A percentile compares a stretch with the other conserved stretches of the same genome.
Evolutionary conservation across 2,888 invertebrate genomes (phyloP).

Genomic region (Harpalus rufipes): DNA sequence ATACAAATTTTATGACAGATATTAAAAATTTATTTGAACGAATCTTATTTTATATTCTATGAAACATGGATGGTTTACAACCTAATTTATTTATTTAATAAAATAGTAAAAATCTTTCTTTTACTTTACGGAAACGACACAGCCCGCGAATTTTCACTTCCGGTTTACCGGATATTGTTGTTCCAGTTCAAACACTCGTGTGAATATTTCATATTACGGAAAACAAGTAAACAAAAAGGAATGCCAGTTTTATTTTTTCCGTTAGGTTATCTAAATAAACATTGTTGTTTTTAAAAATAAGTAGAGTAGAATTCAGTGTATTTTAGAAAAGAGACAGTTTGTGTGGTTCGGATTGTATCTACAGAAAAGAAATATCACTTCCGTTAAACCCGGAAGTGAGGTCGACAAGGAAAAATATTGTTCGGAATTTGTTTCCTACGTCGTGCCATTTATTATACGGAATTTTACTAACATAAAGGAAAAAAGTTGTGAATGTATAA

Average conservation of each 20-base stretch:
- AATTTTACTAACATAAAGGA: too few relatives aligned
- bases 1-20: too few relatives aligned
- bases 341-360: background rate
- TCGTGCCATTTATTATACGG: too few relatives aligned
- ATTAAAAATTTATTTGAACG: too few relatives aligned
- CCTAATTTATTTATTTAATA: too few relatives aligned
- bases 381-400: conserved; percentile 7
- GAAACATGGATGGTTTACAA: too few relatives aligned
- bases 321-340: background rate
- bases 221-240: conserved; percentile 37
- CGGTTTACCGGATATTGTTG: conserved; percentile 57
- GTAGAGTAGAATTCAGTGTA: background rate
- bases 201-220: conserved; percentile 42
- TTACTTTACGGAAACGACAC: conserved; percentile 14
- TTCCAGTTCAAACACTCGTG: conserved; percentile 36
- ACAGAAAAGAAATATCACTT: conserved; percentile 14
- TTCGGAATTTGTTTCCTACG: background rate
- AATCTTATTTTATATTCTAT: too few relatives aligned
- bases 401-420: conserved; percentile 5
- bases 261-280: conserved; percentile 18
- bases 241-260: conserved; percentile 19
- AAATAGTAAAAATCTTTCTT: conserved; percentile 36
- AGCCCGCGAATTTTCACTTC: conserved; percentile 29
- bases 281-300: conserved; percentile 14
- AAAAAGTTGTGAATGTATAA: too few relatives aligned